Percentiles rank a stretch among this genome's conserved stretches.
These are phyloP conservation scores for Rousettus madagascariensis DNA, from an alignment of 2,797 vertebrate species.

Conservation along the genomic window DNA sequence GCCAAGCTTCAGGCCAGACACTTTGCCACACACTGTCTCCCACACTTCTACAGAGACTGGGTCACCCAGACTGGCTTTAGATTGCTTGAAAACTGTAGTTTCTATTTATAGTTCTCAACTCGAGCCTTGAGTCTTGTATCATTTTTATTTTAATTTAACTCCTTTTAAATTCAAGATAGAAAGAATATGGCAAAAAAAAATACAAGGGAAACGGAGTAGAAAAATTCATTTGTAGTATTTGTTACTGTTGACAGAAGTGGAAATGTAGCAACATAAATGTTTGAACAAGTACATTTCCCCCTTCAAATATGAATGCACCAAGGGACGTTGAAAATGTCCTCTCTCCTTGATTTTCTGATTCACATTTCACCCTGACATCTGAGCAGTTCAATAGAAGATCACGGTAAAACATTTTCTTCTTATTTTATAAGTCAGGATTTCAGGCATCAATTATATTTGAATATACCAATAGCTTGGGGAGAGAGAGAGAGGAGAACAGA, in stretches of 20 bases:
- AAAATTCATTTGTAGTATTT: not conserved
- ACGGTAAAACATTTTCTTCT: slow-evolving; percentile 52
- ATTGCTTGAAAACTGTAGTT: not conserved
- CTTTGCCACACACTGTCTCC: not conserved
- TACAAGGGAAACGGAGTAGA: not conserved
- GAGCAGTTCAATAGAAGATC: not conserved
- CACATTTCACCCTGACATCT: slow-evolving; percentile 54
- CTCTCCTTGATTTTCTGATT: slow-evolving; percentile 58
- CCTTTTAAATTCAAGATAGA: slow-evolving; percentile 21
- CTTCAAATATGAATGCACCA: not conserved
- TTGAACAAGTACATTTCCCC: slow-evolving; percentile 44
- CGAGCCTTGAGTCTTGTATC: slow-evolving; percentile 13
- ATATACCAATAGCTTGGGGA: slow-evolving; percentile 38
- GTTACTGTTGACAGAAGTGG: slow-evolving; percentile 27
- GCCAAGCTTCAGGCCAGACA: not conserved
- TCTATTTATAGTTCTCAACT: not conserved
- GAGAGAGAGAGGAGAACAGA: not conserved
- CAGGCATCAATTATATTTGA: slow-evolving; percentile 11
- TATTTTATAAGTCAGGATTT: slow-evolving; percentile 61
- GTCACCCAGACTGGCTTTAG: not conserved
- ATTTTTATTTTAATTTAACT: slow-evolving; percentile 14
- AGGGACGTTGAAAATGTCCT: slow-evolving; percentile 43
- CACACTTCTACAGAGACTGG: not conserved
- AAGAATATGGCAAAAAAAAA: slow-evolving; percentile 42
- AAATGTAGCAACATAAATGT: slow-evolving; percentile 48